A percentile compares a stretch with the other conserved stretches of the same genome.
These are phyloP conservation scores for Cantharis rufa DNA, from an alignment of 2,888 invertebrate species.

Conservation along the genomic window DNA sequence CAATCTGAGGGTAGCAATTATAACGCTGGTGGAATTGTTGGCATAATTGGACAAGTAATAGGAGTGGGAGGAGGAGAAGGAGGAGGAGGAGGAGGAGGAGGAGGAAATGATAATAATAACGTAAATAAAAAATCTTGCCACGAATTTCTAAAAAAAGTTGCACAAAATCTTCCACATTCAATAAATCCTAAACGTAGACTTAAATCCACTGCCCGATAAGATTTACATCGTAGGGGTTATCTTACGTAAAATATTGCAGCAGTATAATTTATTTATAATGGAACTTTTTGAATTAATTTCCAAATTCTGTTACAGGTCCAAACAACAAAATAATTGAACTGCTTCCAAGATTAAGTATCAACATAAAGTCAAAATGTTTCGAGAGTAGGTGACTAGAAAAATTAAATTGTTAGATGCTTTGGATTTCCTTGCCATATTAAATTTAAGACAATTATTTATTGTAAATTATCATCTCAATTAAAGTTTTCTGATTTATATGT, in stretches of 20 bases:
- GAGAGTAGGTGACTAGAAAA: not conserved
- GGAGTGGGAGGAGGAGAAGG: not conserved
- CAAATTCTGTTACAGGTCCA: not conserved
- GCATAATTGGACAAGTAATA: not conserved
- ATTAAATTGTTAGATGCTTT: not conserved
- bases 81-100: not conserved
- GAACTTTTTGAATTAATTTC: not conserved
- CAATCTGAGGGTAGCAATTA: not conserved
- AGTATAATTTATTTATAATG: not conserved
- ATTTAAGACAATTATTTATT: constrained; percentile 13
- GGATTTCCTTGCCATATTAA: constrained; percentile 17
- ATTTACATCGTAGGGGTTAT: not conserved
- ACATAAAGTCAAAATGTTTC: not conserved
- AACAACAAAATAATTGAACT: constrained; percentile 1
- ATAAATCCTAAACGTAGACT: not conserved
- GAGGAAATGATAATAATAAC: not conserved
- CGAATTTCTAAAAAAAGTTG: not conserved
- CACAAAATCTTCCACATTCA: not conserved
- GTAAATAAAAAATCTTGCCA: not conserved
- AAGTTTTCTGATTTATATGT: not conserved
- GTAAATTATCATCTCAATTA: not conserved
- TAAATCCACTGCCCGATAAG: not conserved
- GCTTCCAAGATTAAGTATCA: not conserved
- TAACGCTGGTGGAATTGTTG: not conserved
- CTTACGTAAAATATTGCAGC: not conserved